Evolutionary conservation across 2,113 vertebrate species (phyloP).

Genomic region (Paraplagusia blochii): DNA sequence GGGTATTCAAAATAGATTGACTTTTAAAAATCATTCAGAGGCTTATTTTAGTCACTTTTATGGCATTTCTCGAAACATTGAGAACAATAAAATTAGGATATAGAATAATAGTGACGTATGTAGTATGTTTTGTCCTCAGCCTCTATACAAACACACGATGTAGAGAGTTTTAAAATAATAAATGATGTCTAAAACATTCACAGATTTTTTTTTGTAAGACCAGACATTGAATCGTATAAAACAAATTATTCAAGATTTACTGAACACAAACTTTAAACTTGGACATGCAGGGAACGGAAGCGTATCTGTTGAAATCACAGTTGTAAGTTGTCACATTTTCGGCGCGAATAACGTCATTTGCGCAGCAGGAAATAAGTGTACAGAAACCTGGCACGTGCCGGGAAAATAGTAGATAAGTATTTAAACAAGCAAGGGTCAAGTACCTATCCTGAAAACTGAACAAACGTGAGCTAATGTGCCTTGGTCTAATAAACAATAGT

Average conservation of each 20-base stretch:
- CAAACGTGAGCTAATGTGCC: too few species aligned
- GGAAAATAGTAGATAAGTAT: too few species aligned
- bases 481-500: too few species aligned
- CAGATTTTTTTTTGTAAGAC: background rate
- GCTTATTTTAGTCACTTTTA: too few species aligned
- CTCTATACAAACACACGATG: too few species aligned
- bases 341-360: background rate
- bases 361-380: background rate
- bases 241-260: slow-evolving; percentile 35
- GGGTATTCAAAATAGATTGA: background rate
- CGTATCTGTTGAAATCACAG: slow-evolving; percentile 20
- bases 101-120: too few species aligned
- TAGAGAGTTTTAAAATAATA: too few species aligned
- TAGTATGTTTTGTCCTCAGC: too few species aligned
- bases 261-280: slow-evolving; percentile 23
- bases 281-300: slow-evolving; percentile 1
- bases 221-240: slow-evolving; percentile 17
- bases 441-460: too few species aligned
- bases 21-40: background rate
- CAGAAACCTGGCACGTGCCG: too few species aligned
- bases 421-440: background rate
- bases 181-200: background rate
- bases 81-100: too few species aligned
- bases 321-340: slow-evolving; percentile 15
- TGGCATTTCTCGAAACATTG: too few species aligned